Evolutionary conservation across 2,888 invertebrate species (phyloP), one percentile per base, ranked within the genome.

Genomic region (Saturnia pavonia): DNA sequence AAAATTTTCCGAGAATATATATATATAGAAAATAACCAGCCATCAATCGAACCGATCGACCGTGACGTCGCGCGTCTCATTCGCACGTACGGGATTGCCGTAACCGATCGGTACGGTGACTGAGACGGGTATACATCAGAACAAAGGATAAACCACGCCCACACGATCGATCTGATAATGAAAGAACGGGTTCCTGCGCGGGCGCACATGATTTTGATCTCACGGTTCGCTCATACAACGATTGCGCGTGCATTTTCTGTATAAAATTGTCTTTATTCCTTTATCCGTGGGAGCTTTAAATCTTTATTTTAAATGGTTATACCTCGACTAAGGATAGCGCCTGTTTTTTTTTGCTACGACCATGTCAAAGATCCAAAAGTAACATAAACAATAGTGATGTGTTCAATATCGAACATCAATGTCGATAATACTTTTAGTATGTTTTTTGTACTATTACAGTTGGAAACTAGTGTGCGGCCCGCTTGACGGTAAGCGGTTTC

Each of bases 201-300:
- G 78, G 87, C 86, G 88, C 83, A 74, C 72, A 77, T 77, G 89
- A 90, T 90, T 85, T 81, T 70, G 82, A 90, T 90, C 90, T 88
- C 78, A 80, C 57, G 27, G 83, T 85, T 84, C 85, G 86, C 83
- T 82, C 78, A 80, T 82, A 81, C 87, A 84, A 82, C 82, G 82
- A 81, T 82, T 78, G 81, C 82, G 82, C 86, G 85, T 88, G 88
- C 85, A 81, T 80, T 84, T 82, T 87, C 86, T 85, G 86, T 88
- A 90, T 89, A 88, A 88, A 89, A 88, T 91, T 88, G 91, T 91
- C 90, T 91, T 91, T 91, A 90, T 89, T 87, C 80, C 88, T 74
- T 74, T 73, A 82, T 87, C 85, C 91, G 91, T 91, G 91, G 88
- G 91, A 90, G 88, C 79, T 82, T 76, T 79, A 79, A 82, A 82